phyloP scores from a whole-genome alignment of 2,888 invertebrate species.

The Arctia plantaginis region DNA sequence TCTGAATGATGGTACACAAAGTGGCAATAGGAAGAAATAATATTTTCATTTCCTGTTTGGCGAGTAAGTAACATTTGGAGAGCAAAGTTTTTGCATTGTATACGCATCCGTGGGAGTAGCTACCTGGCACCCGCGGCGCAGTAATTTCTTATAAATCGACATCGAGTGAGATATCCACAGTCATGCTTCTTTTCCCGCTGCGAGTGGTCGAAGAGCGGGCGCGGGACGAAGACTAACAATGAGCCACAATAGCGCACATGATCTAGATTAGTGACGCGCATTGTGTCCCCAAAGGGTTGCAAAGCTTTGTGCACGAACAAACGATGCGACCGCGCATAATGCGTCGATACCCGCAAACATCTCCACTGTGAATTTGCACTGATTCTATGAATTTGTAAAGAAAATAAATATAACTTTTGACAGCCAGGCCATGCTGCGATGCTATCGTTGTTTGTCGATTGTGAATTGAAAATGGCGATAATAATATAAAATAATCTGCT shows the following conservation, averaged over 20 bases:
- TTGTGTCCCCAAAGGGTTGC: conserved; percentile 86
- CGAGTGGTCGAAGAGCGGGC: conserved; percentile 50
- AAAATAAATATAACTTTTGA: conserved; percentile 87
- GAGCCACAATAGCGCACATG: conserved; percentile 80
- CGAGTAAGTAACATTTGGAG: conserved; percentile 67
- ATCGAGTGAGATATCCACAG: conserved; percentile 84
- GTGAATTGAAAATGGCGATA: conserved; percentile 66
- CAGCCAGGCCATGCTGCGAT: conserved; percentile 79
- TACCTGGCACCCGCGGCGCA: conserved; percentile 81
- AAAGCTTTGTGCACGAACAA: conserved; percentile 71
- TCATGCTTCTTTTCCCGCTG: conserved; percentile 68
- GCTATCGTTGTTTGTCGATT: conserved; percentile 81
- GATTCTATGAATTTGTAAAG: conserved; percentile 85
- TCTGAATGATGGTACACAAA: conserved; percentile 53
- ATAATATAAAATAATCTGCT: conserved; percentile 60
- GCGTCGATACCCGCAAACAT: conserved; percentile 76
- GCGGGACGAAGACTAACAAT: conserved; percentile 63
- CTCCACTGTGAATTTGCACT: conserved; percentile 80
- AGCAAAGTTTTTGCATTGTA: conserved; percentile 76
- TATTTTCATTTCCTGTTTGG: conserved; percentile 84
- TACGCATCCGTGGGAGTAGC: conserved; percentile 77
- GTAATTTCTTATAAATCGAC: conserved; percentile 85
- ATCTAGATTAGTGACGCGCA: conserved; percentile 86
- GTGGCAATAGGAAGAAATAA: conserved; percentile 76
- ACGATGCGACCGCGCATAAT: conserved; percentile 72